Percentiles rank a stretch among this genome's conserved stretches.
Conservation (phyloP, 2,113 vertebrate species). For the Misgurnus anguillicaudatus region DNA sequence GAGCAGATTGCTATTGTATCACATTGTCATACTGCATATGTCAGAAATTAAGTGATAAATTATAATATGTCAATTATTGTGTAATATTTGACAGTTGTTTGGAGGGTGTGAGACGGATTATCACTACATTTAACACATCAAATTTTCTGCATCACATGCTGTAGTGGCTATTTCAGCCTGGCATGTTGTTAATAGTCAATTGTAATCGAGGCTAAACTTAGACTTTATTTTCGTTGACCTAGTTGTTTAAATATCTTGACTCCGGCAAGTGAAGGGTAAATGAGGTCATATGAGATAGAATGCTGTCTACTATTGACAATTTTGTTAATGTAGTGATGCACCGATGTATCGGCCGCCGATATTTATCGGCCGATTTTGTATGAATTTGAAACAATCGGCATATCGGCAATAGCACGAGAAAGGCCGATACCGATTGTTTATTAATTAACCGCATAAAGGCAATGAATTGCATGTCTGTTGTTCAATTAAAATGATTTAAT, state of each 20-base stretch:
- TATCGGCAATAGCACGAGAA: no score
- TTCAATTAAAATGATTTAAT: no score
- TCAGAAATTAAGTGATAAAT: neutral
- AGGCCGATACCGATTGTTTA: no score
- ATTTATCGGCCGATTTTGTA: no score
- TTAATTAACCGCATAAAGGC: no score
- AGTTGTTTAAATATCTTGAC: neutral
- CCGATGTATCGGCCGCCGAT: no score
- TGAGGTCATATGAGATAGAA: neutral
- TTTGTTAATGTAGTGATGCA: neutral
- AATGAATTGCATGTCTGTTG: no score
- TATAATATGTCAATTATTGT: neutral
- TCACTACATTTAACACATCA: conserved; percentile 6
- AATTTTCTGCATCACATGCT: neutral
- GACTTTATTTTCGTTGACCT: no score
- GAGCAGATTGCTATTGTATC: neutral
- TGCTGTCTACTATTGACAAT: no score
- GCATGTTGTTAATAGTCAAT: neutral
- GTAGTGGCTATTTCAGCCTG: neutral
- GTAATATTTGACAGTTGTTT: neutral
- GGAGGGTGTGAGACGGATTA: neutral
- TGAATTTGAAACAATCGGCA: no score
- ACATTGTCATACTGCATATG: conserved; percentile 9
- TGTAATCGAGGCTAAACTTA: neutral
- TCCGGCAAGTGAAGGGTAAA: neutral